Base-by-base conservation (phyloP, 2,797 vertebrate species). In the Parambassis ranga region DNA sequence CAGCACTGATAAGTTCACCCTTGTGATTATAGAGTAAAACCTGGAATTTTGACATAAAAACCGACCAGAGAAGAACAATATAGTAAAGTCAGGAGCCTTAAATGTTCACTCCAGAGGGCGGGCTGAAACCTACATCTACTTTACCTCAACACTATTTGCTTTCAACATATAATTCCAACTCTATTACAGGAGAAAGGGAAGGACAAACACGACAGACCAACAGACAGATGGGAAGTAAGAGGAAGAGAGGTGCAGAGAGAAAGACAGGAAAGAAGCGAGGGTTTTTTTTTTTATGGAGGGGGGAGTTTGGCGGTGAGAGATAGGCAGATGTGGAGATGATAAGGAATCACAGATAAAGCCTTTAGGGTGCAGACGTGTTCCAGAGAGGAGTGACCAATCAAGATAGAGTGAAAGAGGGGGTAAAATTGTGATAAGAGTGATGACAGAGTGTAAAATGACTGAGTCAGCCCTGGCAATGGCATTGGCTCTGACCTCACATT, bases 321-420 rank as follows among this genome's bases (percentile, higher is more conserved):
- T 70, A 57, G 84, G 56, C 48, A 65, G 80, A 87, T 84, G 66
- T 72, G 63, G 64, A 70, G 71, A 53, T 43, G 87, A 88, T 88
- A 89, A 89, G 87, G 71, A 87, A 84, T 77, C 80, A 36, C 60
- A 80, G 87, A 89, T 88, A 90, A 87, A 77, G 72, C 75, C 77
- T 82, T 85, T 4, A 31, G 79, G 85, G 85, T 66, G 75, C 82
- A 77, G 71, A 82, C 62, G 42, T 82, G 85, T 83, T 87, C 84
- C 77, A 73, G 74, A 74, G 82, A 85, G 74, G 72, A 87, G 84
- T 83, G 87, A 84, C 86, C 82, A 82, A 87, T 87, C 84, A 75
- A 80, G 86, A 85, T 83, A 68, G 69, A 81, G 81, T 60, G 75
- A 84, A 77, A 76, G 81, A 79, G 82, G 67, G 68, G 71, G 53